phyloP scores from a whole-genome alignment of 2,113 vertebrate genomes.

The Accipiter cooperii region DNA sequence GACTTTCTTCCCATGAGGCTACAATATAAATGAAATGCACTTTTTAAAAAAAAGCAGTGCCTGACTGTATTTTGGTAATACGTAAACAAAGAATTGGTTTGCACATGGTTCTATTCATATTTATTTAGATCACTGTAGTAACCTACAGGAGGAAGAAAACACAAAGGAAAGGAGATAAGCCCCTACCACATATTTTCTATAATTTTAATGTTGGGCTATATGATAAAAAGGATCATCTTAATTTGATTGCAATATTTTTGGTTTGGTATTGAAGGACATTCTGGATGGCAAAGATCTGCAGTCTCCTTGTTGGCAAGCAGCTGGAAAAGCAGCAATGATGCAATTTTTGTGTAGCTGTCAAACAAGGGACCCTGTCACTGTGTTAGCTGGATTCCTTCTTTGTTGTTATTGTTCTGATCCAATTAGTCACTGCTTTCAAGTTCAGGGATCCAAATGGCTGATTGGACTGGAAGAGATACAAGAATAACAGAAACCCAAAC shows the following conservation, averaged over 20 bases:
- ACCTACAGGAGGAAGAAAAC: background rate
- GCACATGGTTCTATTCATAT: background rate
- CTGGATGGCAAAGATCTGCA: background rate
- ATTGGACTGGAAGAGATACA: background rate
- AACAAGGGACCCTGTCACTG: slow-evolving; percentile 52
- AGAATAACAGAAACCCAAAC: background rate
- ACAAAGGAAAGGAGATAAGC: background rate
- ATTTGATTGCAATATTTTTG: background rate
- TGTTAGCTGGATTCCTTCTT: slow-evolving; percentile 7
- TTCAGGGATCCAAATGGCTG: background rate
- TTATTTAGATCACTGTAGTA: background rate
- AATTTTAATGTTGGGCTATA: background rate
- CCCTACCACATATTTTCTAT: background rate
- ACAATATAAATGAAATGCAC: background rate
- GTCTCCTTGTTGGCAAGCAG: slow-evolving; percentile 5
- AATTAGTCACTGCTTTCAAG: slow-evolving; percentile 29
- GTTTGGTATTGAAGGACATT: background rate
- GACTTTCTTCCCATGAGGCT: background rate
- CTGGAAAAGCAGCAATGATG: slow-evolving; percentile 27
- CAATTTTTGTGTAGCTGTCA: slow-evolving; percentile 25
- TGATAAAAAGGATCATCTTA: background rate
- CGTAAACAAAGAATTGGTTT: background rate
- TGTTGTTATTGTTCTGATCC: slow-evolving; percentile 39
- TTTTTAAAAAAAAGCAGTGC: background rate
- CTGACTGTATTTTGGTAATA: background rate